Percentiles rank a stretch among this genome's conserved stretches.
Conservation (phyloP, 2,113 vertebrate species). For the Nothoprocta pentlandii region DNA sequence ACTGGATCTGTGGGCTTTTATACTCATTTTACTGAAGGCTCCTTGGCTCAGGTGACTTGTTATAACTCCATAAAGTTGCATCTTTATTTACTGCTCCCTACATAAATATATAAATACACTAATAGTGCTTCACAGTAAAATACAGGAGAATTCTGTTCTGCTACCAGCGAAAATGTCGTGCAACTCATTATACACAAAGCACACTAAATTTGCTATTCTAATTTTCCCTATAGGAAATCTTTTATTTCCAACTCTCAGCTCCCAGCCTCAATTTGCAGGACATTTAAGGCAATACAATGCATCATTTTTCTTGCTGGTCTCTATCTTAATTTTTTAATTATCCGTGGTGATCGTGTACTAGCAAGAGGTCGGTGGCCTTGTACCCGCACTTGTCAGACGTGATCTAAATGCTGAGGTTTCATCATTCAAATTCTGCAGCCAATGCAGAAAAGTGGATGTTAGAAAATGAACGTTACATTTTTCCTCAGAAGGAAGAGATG, state of each 20-base stretch:
- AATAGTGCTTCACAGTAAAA: background rate
- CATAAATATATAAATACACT: background rate
- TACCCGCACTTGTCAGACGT: background rate
- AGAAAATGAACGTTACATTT: background rate
- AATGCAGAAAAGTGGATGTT: background rate
- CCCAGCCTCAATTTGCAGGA: fast-evolving
- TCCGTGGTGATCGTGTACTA: background rate
- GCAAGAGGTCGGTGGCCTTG: background rate
- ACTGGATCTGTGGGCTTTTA: background rate
- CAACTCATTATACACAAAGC: background rate
- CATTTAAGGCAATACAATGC: no score
- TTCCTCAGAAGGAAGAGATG: background rate
- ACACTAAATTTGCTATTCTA: background rate
- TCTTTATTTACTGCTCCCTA: background rate
- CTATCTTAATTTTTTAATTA: background rate
- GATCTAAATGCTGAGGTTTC: background rate
- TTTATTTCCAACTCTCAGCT: background rate
- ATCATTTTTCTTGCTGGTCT: background rate
- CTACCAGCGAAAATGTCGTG: background rate
- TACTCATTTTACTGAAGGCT: background rate
- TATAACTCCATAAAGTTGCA: background rate
- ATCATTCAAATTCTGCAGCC: background rate
- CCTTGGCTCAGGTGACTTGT: background rate
- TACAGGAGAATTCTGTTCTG: background rate
- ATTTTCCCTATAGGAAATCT: background rate